Base-by-base conservation (phyloP, 2,113 vertebrate species). In the Coptodon bakossiorum region DNA sequence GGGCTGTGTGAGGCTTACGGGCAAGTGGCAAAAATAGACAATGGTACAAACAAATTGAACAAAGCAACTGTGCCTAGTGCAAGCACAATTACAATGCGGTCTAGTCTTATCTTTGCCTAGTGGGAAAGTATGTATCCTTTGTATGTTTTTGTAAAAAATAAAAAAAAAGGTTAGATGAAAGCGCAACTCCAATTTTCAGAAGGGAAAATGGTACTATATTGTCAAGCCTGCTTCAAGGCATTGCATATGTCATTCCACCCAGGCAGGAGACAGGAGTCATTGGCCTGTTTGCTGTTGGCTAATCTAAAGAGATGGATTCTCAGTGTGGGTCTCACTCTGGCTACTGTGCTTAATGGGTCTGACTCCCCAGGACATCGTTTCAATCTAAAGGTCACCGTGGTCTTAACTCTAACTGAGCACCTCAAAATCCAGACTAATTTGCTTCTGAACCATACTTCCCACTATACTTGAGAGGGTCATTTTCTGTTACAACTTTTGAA, bases 301-400 rank as follows among this genome's bases (percentile, higher is more conserved):
- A 85, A 90, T 93, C 90, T 93, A 89, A 86, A 82, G 86, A 94
- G 92, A 91, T 90, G 87, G 90, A 92, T 93, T 91, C 85, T 89
- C 87, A 54, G 71, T 22, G 87, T 53, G 61, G 54, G 68, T 31
- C 84, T 86, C 71, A 76, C 84, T 80, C 66, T 83, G 83, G 83
- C 89, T 68, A 63, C 88, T 91, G 91, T 90, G 84, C 81, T 91
- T 92, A 93, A 94, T 93, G 89, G 89, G 17, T 91, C 90, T 81
- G 82, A 91, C 92, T 94, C 92, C 93, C 90, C 59, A 66, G 90
- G 91, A 92, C 92, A 89, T 92, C 84, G 89, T 92, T 93, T 90
- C 88, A 93, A 91, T 94, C 92, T 91, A 94, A 93, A 94, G 92
- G 93, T 94, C 93, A 90, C 84, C 73, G 40, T 40, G 86, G 92